Conservation (phyloP, 1,140 invertebrate species). For the Nomia melanderi region DNA sequence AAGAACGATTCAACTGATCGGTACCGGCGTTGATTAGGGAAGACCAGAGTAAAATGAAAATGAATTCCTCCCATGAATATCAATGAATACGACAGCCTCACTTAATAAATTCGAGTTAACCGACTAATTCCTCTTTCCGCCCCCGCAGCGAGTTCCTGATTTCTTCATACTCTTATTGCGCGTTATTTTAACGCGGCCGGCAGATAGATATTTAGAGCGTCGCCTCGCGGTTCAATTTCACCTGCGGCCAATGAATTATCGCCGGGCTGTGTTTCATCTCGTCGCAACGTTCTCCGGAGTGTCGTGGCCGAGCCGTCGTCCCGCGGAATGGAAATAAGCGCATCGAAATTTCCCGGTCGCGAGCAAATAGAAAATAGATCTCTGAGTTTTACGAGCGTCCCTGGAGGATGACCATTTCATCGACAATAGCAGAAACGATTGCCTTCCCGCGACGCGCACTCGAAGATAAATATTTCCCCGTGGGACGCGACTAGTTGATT, state of each 20-base stretch:
- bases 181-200: not conserved
- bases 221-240: not conserved
- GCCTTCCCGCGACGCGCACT: not conserved
- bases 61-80: too few species aligned
- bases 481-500: not conserved
- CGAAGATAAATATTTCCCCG: not conserved
- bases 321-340: conserved; percentile 1
- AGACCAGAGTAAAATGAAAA: too few species aligned
- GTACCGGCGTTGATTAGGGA: too few species aligned
- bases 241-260: not conserved
- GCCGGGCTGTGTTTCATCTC: not conserved
- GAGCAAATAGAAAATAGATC: not conserved
- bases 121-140: not conserved
- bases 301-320: not conserved
- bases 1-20: too few species aligned
- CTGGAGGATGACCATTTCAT: not conserved
- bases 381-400: not conserved
- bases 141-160: not conserved
- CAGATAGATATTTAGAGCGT: not conserved
- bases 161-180: not conserved
- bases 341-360: not conserved
- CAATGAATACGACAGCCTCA: too few species aligned
- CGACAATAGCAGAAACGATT: conserved; percentile 3
- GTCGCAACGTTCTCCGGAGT: not conserved
- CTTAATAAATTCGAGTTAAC: too few species aligned